Evolutionary conservation across 2,113 vertebrate genomes (phyloP).

Genomic region (Thymallus thymallus): DNA sequence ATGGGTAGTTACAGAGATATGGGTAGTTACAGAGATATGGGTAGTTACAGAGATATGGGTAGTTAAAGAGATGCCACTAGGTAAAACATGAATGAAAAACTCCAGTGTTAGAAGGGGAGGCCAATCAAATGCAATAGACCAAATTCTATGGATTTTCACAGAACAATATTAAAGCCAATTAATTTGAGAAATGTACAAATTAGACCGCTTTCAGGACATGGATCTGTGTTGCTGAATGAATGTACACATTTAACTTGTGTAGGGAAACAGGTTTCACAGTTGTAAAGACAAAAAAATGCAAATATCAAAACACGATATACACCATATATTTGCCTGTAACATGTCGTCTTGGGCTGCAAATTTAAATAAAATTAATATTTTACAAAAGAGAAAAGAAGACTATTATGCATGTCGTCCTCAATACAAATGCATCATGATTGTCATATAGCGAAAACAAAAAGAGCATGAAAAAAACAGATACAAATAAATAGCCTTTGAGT

Average conservation of each 20-base stretch:
- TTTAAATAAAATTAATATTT: constrained; percentile 92
- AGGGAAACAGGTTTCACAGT: constrained; percentile 78
- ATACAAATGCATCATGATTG: constrained; percentile 88
- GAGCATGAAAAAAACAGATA: constrained; percentile 27
- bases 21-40: not conserved
- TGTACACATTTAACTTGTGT: constrained; percentile 31
- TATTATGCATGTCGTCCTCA: constrained; percentile 65
- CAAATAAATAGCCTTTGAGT: constrained; percentile 75
- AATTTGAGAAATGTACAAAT: constrained; percentile 33
- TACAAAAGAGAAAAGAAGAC: constrained; percentile 81
- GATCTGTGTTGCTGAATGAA: constrained; percentile 7
- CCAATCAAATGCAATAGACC: constrained; percentile 12
- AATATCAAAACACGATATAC: constrained; percentile 91
- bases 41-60: not conserved
- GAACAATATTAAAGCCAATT: constrained; percentile 21
- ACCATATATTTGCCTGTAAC: constrained; percentile 61
- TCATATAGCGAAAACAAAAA: constrained; percentile 83
- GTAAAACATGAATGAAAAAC: not conserved
- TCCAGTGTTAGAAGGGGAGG: not conserved
- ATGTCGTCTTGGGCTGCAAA: constrained; percentile 73
- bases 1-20: not conserved
- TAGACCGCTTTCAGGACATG: not conserved
- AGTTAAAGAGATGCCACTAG: not conserved
- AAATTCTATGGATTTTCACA: too few relatives aligned
- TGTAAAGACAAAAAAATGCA: constrained; percentile 90